These are phyloP conservation scores for Solen grandis DNA, from an alignment of 1,140 invertebrate genomes.

Conservation along the genomic window DNA sequence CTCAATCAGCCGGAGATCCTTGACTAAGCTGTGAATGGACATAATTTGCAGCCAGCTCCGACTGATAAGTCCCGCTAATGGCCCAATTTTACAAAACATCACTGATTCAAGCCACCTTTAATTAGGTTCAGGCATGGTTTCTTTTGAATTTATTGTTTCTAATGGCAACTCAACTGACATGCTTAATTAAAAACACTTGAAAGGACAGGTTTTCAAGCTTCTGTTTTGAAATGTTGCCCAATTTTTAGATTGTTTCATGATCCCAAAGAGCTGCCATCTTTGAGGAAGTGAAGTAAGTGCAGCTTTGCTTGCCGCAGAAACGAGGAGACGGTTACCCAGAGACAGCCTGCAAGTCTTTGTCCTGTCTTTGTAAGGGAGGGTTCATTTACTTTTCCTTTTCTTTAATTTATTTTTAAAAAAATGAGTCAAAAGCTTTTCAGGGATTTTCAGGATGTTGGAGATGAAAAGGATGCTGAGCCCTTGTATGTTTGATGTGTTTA, in stretches of 20 bases:
- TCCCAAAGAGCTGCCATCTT: constrained; percentile 4
- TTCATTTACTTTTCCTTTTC: background rate
- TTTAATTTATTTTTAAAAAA: background rate
- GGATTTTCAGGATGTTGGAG: too few relatives aligned
- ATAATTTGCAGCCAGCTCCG: constrained; percentile 35
- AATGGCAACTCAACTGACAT: constrained; percentile 42
- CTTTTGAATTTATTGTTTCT: constrained; percentile 56
- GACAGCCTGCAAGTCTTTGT: background rate
- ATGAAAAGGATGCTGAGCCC: too few relatives aligned
- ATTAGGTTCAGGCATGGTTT: constrained; percentile 35
- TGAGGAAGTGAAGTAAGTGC: background rate
- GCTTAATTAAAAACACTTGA: constrained; percentile 53
- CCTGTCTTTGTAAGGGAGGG: background rate
- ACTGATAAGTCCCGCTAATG: constrained; percentile 37
- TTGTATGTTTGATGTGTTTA: too few relatives aligned
- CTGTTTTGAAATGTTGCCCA: constrained; percentile 44
- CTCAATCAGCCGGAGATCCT: too few relatives aligned
- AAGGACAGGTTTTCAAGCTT: constrained; percentile 40
- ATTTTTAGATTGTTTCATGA: constrained; percentile 35
- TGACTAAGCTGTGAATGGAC: constrained; percentile 11
- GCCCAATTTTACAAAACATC: constrained; percentile 30
- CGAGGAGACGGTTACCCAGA: background rate
- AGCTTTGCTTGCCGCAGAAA: background rate
- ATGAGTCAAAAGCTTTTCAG: background rate
- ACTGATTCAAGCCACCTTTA: constrained; percentile 39